Base-by-base conservation (phyloP, 2,888 invertebrate genomes). In the Branchipolynoe longqiensis region DNA sequence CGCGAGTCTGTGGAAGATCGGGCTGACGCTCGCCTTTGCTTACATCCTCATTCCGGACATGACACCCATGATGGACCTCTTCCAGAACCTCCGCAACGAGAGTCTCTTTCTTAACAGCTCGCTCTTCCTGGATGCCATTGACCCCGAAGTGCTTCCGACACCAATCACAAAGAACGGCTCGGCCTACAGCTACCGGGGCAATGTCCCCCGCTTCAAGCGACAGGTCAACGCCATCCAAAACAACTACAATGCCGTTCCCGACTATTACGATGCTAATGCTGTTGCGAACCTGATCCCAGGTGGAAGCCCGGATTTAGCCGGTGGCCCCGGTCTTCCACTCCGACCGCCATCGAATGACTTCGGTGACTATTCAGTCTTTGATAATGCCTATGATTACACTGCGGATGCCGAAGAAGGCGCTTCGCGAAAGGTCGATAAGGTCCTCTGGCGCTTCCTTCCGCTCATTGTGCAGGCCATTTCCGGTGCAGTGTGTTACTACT, bases 401-500 rank as follows among this genome's bases (percentile, higher is more conserved):
- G 62, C 81, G n/a, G 73, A 48, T 22, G 14, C 41, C 1, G 41
- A n/a, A 2, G 22, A 48, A 12, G 36, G 36, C 18, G 41, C 69
- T 14, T 0, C 28, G 3, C 25, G 41, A 31, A 56, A 86, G 73
- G 84, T 86, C 31, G 78, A 88, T 36, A 83, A 85, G 28, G 84
- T 87, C 3, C 85, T 89, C 1, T 86, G 78, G 62, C 56, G 88
- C 4, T 85, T 89, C 59, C 83, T 89, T 1, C 89, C 89, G 22
- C 85, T 88, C 25, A 88, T 93, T 12, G 89, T 94, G 6, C 91
- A 92, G 87, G 87, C 91, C 25, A 85, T 90, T 1, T 91, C 93
- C 22, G 92, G 93, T 3, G 90, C 93, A 14, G 83, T 94, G 6
- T 93, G 94, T 88, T 94, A 94, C 87, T 94, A 94, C 86, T 93